These are phyloP conservation scores for Schizothorax lantsangensis DNA, from an alignment of 2,797 vertebrate genomes.

Conservation along the genomic window DNA sequence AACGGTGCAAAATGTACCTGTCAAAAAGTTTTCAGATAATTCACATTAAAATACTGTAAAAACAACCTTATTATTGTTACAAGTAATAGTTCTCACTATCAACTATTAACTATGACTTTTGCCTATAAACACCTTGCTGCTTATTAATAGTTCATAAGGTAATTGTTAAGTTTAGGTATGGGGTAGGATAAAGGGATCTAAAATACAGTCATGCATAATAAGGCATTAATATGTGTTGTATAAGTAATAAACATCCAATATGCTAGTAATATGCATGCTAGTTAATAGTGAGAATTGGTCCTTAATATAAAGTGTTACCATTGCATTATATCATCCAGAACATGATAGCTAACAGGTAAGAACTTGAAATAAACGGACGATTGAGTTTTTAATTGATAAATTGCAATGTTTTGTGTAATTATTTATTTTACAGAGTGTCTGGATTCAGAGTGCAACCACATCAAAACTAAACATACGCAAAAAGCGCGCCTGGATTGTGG, in stretches of 20 bases:
- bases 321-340: background rate
- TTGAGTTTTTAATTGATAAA: background rate
- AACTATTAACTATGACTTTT: too few relatives aligned
- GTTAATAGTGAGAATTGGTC: too few relatives aligned
- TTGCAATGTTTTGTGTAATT: background rate
- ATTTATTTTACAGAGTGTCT: background rate
- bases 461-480: conserved; percentile 13
- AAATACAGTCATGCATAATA: too few relatives aligned
- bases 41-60: background rate
- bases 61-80: background rate
- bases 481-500: conserved; percentile 40
- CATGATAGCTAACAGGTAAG: too few relatives aligned
- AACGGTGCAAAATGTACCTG: background rate
- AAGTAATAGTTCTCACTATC: background rate
- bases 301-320: too few relatives aligned
- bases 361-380: background rate
- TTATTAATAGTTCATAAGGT: too few relatives aligned
- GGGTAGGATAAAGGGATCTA: too few relatives aligned
- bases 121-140: too few relatives aligned
- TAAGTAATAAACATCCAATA: too few relatives aligned
- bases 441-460: background rate
- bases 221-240: too few relatives aligned
- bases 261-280: too few relatives aligned
- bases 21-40: background rate
- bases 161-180: too few relatives aligned